phyloP scores from a whole-genome alignment of 2,113 vertebrate genomes.

The Gobius niger region DNA sequence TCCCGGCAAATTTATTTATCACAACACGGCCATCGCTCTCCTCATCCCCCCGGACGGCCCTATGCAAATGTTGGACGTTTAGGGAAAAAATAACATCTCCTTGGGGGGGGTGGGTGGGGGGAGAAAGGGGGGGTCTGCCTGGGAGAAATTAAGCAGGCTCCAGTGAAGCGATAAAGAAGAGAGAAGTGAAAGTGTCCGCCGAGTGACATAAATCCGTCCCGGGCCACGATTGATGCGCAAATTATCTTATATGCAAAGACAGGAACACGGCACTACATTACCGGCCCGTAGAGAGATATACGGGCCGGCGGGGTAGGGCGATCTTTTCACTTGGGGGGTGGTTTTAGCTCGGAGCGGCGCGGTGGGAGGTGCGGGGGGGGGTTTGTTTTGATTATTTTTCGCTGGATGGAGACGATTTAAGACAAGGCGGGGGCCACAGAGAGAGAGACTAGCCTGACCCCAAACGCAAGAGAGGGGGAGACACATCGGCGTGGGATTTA shows the following conservation, averaged over 20 bases:
- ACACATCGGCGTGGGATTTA: constrained; percentile 91
- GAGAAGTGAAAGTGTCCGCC: constrained; percentile 99
- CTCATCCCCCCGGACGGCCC: constrained; percentile 81
- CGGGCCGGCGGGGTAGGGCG: constrained; percentile 85
- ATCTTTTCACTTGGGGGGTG: constrained; percentile 92
- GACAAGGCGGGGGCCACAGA: constrained; percentile 60
- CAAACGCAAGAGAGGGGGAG: constrained; percentile 84
- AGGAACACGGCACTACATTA: constrained; percentile 96
- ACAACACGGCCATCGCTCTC: constrained; percentile 80
- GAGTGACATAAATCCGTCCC: constrained; percentile 99
- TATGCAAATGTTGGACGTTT: constrained; percentile 96
- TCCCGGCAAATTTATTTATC: constrained; percentile 83
- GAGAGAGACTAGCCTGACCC: constrained; percentile 69
- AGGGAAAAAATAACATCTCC: constrained; percentile 95
- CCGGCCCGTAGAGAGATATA: constrained; percentile 90
- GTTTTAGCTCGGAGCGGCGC: constrained; percentile 70
- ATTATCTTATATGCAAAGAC: constrained; percentile 99
- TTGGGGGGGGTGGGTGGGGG: too few species aligned
- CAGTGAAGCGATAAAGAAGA: constrained; percentile 98
- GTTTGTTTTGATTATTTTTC: constrained; percentile 98
- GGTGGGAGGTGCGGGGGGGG: constrained; percentile 54
- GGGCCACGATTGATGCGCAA: constrained; percentile 96
- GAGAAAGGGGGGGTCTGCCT: constrained; percentile 92
- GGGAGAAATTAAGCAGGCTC: constrained; percentile 99
- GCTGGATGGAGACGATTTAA: constrained; percentile 81